Base-by-base conservation (phyloP, 2,888 invertebrate genomes). In the Belgica antarctica region DNA sequence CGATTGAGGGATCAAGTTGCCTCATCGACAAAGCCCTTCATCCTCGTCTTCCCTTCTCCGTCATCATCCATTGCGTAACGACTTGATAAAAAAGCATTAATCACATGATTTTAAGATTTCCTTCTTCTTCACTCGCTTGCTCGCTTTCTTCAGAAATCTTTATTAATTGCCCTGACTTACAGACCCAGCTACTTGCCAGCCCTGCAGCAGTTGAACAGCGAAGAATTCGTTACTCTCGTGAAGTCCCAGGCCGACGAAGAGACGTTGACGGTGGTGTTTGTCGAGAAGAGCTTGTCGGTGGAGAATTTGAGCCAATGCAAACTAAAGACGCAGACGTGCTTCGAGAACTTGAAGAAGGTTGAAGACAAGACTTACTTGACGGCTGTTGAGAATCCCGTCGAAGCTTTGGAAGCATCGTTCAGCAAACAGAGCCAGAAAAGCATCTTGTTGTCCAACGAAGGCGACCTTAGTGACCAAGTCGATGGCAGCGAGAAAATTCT, bases 361-460 rank as follows among this genome's bases (percentile, higher is more conserved):
- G 74, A 76, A 70, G 76, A 77, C 5, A 77, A 78, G 22, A 78
- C 82, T 1, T 89, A 87, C 76, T 78, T 87, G 66, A 84, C 88
- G 7, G 82, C 83, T 19, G 90, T 90, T 0, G 82, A 85, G 57
- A 82, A 66, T 46, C 65, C 65, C 7, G 28, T 66, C 1, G 24
- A 25, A 2, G 41, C 65, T 17, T 19, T 66, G 27, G 24, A 41
- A 15, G 15, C 27, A 5, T 36, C 65, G 7, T 66, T 28, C n/a
- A 12, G 17, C n/a, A 17, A 25, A 25, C n/a, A 66, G 5, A 27
- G 22, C 12, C 41, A 41, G 25, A 69, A 24, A 10, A 34, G 22
- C n/a, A 10, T 69, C 12, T 57, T 25, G 34, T 25, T 61, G 8
- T 3, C 3, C 8, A 57, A 34, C 52, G 68, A 57, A 5, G 57